These are phyloP conservation scores for Elanoides forficatus DNA, from an alignment of 2,113 vertebrate species.

Conservation along the genomic window DNA sequence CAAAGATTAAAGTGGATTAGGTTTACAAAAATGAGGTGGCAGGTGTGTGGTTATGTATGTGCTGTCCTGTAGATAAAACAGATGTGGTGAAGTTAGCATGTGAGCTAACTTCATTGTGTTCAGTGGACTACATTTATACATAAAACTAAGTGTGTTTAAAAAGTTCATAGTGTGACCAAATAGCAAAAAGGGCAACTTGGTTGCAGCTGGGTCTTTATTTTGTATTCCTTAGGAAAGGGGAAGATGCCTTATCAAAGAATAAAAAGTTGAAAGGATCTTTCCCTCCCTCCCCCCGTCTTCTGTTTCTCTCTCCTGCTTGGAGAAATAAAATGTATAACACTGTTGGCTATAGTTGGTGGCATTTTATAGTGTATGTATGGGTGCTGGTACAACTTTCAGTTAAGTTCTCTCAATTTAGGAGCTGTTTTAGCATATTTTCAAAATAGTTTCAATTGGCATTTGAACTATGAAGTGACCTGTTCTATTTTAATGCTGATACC, in stretches of 20 bases:
- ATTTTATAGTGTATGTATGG: background rate
- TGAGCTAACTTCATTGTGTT: background rate
- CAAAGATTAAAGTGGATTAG: background rate
- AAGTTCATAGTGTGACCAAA: rapidly evolving
- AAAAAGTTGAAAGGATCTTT: background rate
- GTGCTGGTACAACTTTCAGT: background rate
- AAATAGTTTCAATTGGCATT: background rate
- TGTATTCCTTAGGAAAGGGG: background rate
- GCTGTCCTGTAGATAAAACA: background rate
- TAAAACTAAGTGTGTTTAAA: background rate
- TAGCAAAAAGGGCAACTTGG: background rate
- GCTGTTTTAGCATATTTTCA: background rate
- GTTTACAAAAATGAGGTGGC: background rate
- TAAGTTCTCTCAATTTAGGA: background rate
- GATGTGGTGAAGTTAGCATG: background rate
- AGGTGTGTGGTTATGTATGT: background rate
- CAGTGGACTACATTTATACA: background rate
- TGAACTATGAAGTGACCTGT: background rate
- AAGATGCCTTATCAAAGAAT: background rate
- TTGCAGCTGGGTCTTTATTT: background rate
- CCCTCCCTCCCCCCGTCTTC: background rate
- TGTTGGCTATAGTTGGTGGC: background rate
- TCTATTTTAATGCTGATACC: background rate
- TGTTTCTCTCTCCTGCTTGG: background rate
- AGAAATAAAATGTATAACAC: background rate